Evolutionary conservation across 2,113 vertebrate genomes (phyloP).

Genomic region (Colistium nudipinnis): DNA sequence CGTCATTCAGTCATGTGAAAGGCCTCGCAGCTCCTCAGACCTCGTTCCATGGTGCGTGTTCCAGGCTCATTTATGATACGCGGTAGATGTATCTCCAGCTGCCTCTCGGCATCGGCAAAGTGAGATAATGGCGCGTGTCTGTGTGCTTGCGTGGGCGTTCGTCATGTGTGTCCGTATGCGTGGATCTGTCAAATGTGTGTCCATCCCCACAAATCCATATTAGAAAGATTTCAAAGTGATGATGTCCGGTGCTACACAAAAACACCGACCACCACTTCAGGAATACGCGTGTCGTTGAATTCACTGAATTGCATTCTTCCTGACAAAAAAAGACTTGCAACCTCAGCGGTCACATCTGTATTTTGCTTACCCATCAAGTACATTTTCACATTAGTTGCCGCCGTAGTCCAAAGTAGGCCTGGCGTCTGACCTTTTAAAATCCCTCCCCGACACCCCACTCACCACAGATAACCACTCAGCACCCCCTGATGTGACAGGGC

Average conservation of each 20-base stretch:
- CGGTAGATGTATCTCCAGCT: slow-evolving; percentile 40
- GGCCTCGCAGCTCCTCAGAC: slow-evolving; percentile 42
- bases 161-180: slow-evolving; percentile 23
- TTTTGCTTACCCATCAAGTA: neutral
- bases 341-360: neutral
- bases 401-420: slow-evolving; percentile 15
- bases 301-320: neutral
- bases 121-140: slow-evolving; percentile 20
- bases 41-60: slow-evolving; percentile 27
- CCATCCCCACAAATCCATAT: neutral
- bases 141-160: neutral
- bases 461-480: slow-evolving; percentile 89
- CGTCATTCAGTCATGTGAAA: slow-evolving; percentile 46
- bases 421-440: slow-evolving; percentile 63
- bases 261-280: neutral
- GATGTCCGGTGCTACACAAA: neutral
- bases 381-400: slow-evolving; percentile 18
- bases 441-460: slow-evolving; percentile 70
- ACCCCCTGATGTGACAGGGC: slow-evolving; percentile 94
- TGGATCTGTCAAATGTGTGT: too few species aligned
- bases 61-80: slow-evolving; percentile 44
- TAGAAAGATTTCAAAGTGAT: neutral
- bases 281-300: neutral
- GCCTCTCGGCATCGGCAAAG: slow-evolving; percentile 26
- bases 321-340: neutral